Evolutionary conservation across 2,113 vertebrate genomes (phyloP).

Genomic region (Genyomyrus donnyi): DNA sequence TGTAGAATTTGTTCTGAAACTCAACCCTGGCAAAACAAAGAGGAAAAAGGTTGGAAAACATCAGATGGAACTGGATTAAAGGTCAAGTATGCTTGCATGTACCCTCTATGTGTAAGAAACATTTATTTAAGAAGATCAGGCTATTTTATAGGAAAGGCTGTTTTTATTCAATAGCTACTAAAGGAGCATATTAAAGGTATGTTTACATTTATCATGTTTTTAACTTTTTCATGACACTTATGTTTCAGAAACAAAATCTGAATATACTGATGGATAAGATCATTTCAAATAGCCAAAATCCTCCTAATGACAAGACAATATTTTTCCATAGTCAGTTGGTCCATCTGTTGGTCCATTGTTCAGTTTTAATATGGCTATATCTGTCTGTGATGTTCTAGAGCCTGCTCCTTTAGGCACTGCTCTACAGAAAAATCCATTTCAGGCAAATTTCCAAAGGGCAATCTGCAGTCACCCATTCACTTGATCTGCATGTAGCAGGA

Average conservation of each 20-base stretch:
- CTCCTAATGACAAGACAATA: not conserved
- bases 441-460: not conserved
- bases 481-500: not conserved
- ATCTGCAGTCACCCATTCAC: not conserved
- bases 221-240: not conserved
- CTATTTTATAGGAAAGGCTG: not conserved
- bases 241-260: not conserved
- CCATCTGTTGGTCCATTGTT: not conserved
- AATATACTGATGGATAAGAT: not conserved
- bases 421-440: not conserved
- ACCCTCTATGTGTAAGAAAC: not conserved
- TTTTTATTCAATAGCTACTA: not conserved
- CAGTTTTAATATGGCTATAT: not conserved
- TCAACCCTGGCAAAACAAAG: constrained; percentile 28
- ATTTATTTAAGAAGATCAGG: not conserved
- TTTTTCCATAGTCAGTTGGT: not conserved
- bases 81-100: not conserved
- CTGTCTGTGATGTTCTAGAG: not conserved
- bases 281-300: not conserved
- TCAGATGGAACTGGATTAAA: not conserved
- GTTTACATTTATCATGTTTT: not conserved
- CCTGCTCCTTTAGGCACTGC: not conserved
- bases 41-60: not conserved
- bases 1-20: constrained; percentile 41
- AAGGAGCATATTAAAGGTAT: not conserved